A percentile compares a stretch with the other conserved stretches of the same genome.
phyloP scores from a whole-genome alignment of 2,888 invertebrate genomes.

The Copidosoma aretas region DNA sequence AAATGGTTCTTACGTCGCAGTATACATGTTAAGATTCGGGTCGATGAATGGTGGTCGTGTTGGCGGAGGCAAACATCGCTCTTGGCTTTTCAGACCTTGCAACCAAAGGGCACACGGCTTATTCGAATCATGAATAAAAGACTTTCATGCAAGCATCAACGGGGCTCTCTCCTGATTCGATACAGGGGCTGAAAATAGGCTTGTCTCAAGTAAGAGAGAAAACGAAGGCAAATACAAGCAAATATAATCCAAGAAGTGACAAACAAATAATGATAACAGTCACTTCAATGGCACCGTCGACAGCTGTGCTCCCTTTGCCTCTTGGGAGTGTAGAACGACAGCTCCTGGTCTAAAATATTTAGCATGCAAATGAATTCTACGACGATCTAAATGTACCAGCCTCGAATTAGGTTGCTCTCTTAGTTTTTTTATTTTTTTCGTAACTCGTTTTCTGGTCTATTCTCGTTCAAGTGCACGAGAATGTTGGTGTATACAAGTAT shows the following conservation, averaged over 20 bases:
- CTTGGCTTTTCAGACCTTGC: not conserved
- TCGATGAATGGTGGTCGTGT: not conserved
- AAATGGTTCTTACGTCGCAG: not conserved
- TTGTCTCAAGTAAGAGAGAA: not conserved
- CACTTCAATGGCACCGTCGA: constrained; percentile 32
- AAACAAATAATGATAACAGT: constrained; percentile 33
- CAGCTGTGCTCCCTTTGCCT: no score
- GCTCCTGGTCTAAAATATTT: constrained; percentile 30
- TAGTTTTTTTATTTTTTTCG: constrained; percentile 26
- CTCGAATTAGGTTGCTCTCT: constrained; percentile 13
- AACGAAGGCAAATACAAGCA: constrained; percentile 4
- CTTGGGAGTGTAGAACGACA: no score
- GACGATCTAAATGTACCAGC: constrained; percentile 32
- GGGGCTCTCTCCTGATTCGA: not conserved
- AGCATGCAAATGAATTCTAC: constrained; percentile 35
- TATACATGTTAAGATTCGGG: not conserved
- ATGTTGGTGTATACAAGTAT: not conserved
- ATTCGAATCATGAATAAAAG: not conserved
- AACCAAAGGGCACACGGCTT: not conserved
- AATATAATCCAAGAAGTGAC: constrained; percentile 22
- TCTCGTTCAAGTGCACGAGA: constrained; percentile 5
- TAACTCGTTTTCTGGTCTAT: constrained; percentile 25
- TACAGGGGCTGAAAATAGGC: constrained; percentile 10
- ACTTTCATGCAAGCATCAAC: not conserved
- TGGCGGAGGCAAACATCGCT: not conserved